phyloP scores from a whole-genome alignment of 2,113 vertebrate species.

The Pachyramphus minor region DNA sequence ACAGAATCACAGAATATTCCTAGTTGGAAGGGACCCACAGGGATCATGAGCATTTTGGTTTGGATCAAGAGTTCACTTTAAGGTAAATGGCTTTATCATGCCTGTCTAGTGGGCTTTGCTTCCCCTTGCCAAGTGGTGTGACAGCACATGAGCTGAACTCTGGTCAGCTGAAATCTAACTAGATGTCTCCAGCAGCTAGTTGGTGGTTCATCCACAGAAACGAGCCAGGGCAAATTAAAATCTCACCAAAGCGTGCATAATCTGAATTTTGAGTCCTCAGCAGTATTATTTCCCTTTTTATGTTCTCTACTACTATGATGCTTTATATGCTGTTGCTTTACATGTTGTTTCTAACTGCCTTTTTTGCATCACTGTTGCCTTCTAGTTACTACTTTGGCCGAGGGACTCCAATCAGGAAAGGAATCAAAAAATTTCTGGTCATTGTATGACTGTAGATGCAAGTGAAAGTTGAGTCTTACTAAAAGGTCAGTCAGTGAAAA shows the following conservation, averaged over 20 bases:
- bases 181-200: not conserved
- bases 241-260: not conserved
- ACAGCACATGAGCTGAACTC: not conserved
- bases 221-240: not conserved
- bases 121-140: not conserved
- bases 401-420: not conserved
- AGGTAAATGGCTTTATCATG: not conserved
- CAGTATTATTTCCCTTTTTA: not conserved
- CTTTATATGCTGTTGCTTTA: not conserved
- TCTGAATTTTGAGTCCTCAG: not conserved
- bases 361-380: not conserved
- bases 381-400: not conserved
- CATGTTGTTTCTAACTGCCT: not conserved
- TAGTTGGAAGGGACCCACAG: not conserved
- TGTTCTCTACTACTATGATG: not conserved
- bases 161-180: not conserved
- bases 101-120: not conserved
- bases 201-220: not conserved
- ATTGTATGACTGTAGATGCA: not conserved
- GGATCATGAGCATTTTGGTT: not conserved
- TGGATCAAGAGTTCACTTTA: not conserved
- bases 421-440: not conserved
- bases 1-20: not conserved
- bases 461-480: not conserved
- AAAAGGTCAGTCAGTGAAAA: not conserved